Conservation (phyloP, 1,140 invertebrate genomes). For the Mesaphorura yosii region DNA sequence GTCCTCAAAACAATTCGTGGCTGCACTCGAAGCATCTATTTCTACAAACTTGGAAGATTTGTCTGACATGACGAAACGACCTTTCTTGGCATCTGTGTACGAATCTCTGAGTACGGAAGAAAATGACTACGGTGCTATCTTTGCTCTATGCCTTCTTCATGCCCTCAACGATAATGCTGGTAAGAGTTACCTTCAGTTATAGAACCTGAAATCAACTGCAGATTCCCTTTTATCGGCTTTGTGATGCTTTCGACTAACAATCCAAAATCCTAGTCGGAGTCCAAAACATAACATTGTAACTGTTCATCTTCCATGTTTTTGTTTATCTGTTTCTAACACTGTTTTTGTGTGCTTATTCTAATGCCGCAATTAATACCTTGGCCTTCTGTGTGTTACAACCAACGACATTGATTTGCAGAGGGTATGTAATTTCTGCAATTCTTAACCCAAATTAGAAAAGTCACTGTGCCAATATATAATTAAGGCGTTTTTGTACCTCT, state of each 20-base stretch:
- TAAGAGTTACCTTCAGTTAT: conserved; percentile 37
- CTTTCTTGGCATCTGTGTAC: conserved; percentile 79
- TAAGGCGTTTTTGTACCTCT: too few relatives aligned
- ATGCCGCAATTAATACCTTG: neutral
- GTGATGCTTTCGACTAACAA: neutral
- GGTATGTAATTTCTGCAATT: too few relatives aligned
- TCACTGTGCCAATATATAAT: too few relatives aligned
- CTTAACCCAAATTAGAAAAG: too few relatives aligned
- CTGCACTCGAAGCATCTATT: too few relatives aligned
- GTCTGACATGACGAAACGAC: conserved; percentile 43
- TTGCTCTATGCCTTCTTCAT: conserved; percentile 83
- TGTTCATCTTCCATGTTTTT: neutral
- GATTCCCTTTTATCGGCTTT: too few relatives aligned
- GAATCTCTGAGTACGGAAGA: conserved; percentile 67
- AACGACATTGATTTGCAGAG: too few relatives aligned
- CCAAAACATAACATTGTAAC: neutral
- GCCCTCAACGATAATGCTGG: conserved; percentile 88
- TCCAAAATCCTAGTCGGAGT: neutral
- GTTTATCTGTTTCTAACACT: conserved; percentile 1
- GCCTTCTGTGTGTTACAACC: too few relatives aligned
- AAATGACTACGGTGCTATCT: conserved; percentile 88
- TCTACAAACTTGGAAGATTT: too few relatives aligned
- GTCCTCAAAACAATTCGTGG: neutral
- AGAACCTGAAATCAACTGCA: too few relatives aligned
- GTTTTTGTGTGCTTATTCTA: neutral